phyloP scores from a whole-genome alignment of 1,140 invertebrate species.

The Nasonia giraulti region DNA sequence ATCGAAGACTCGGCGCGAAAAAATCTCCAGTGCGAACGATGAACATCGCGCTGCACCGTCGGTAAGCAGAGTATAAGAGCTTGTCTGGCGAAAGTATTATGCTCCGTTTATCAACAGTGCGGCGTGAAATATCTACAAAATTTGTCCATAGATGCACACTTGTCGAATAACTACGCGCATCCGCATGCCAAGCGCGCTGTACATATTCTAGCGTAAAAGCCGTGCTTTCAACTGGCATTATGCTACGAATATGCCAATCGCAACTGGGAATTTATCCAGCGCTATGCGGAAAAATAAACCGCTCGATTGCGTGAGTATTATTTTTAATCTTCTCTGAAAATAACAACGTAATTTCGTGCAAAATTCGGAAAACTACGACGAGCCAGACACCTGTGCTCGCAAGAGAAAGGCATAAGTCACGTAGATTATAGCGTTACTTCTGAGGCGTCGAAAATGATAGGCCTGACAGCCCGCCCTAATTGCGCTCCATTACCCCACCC shows the following conservation, averaged over 20 bases:
- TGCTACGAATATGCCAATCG: conserved; percentile 62
- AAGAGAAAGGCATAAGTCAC: background rate
- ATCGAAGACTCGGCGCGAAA: too few species aligned
- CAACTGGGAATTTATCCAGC: conserved; percentile 1
- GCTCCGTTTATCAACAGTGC: conserved; percentile 63
- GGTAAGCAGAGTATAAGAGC: conserved; percentile 68
- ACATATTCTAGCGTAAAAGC: conserved; percentile 59
- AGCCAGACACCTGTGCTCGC: background rate
- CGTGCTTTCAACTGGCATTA: conserved; percentile 59
- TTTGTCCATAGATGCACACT: background rate
- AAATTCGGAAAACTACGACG: background rate
- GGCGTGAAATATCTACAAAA: conserved; percentile 48
- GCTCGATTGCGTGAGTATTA: too few species aligned
- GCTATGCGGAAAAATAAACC: background rate
- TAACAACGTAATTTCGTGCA: background rate
- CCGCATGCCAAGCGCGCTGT: background rate
- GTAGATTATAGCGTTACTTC: background rate
- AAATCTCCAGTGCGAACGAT: background rate
- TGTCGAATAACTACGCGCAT: background rate
- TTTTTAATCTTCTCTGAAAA: too few species aligned
- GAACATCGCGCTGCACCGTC: conserved; percentile 51
- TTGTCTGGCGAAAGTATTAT: conserved; percentile 66
- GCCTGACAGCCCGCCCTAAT: conserved; percentile 26
- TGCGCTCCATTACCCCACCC: conserved; percentile 35
- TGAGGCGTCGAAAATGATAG: conserved; percentile 39